Evolutionary conservation across 1,140 invertebrate species (phyloP).

Genomic region (Zelostemma sp.): DNA sequence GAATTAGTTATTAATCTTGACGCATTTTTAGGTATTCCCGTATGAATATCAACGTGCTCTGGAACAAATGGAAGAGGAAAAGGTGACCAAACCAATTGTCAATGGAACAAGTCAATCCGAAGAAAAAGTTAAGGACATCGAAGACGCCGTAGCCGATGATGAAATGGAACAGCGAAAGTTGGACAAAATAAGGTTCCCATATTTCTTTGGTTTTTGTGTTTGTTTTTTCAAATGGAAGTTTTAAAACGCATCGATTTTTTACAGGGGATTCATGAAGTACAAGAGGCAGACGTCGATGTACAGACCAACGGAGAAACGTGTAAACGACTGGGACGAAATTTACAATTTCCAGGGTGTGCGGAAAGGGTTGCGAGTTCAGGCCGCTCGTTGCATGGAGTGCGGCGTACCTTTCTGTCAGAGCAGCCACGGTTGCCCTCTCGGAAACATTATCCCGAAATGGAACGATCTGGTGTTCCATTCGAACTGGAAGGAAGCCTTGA

Average conservation of each 20-base stretch:
- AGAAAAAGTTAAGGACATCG: constrained; percentile 82
- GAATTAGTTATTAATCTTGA: not conserved
- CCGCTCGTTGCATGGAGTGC: constrained; percentile 99
- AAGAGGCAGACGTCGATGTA: constrained; percentile 88
- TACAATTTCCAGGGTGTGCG: constrained; percentile 90
- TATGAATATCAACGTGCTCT: constrained; percentile 96
- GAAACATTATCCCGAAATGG: constrained; percentile 99
- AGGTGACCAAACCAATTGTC: constrained; percentile 51
- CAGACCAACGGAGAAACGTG: constrained; percentile 83
- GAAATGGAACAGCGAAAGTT: constrained; percentile 84
- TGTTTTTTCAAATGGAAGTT: no score
- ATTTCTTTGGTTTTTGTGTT: no score
- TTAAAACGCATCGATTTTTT: constrained; percentile 22
- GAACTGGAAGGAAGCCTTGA: constrained; percentile 97
- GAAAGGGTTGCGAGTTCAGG: constrained; percentile 90
- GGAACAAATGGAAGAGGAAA: constrained; percentile 78
- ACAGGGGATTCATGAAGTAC: constrained; percentile 96
- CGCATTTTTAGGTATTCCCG: constrained; percentile 82
- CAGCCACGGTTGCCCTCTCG: constrained; percentile 95
- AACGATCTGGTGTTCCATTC: constrained; percentile 96
- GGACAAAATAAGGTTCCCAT: constrained; percentile 85
- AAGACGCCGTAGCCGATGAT: constrained; percentile 84
- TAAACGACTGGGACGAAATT: constrained; percentile 98
- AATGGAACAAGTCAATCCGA: constrained; percentile 63
- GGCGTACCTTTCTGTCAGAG: constrained; percentile 99